phyloP scores from a whole-genome alignment of 1,140 invertebrate genomes.

The Lordiphosa collinella region DNA sequence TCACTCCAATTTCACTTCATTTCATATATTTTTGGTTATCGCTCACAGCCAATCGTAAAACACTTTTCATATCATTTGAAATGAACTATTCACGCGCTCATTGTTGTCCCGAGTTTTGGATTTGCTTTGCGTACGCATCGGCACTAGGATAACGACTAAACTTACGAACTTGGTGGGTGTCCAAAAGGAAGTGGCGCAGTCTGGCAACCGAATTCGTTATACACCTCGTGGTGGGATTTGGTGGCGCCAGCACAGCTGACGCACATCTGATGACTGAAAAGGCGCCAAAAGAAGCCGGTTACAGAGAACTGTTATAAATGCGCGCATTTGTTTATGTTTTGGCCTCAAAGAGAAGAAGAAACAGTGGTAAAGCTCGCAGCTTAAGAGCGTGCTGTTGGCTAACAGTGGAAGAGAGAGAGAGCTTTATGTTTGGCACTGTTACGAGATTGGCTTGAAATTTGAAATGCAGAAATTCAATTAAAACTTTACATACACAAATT shows the following conservation, averaged over 20 bases:
- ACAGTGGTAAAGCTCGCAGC: background rate
- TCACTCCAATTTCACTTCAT: too few species aligned
- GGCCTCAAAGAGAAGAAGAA: background rate
- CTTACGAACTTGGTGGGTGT: conserved; percentile 21
- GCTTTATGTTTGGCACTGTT: conserved; percentile 14
- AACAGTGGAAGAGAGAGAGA: conserved; percentile 15
- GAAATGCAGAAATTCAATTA: conserved; percentile 36
- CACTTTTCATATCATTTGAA: background rate
- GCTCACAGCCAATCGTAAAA: too few species aligned
- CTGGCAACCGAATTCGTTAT: conserved; percentile 20
- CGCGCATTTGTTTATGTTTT: conserved; percentile 3
- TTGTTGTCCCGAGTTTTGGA: background rate
- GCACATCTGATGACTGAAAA: conserved; percentile 3
- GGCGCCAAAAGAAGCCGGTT: conserved; percentile 41
- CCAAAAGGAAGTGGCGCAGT: conserved; percentile 49
- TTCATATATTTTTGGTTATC: too few species aligned
- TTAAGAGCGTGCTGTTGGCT: background rate
- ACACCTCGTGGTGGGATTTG: conserved; percentile 40
- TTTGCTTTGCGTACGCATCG: conserved; percentile 52
- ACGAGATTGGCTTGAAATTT: conserved; percentile 8
- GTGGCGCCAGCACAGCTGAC: conserved; percentile 46
- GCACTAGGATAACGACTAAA: conserved; percentile 64
- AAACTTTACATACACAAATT: conserved; percentile 52
- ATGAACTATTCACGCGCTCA: background rate
- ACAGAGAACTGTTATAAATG: conserved; percentile 9